Base-by-base conservation (phyloP, 2,797 vertebrate genomes). In the Hippopotamyrus pictus region DNA sequence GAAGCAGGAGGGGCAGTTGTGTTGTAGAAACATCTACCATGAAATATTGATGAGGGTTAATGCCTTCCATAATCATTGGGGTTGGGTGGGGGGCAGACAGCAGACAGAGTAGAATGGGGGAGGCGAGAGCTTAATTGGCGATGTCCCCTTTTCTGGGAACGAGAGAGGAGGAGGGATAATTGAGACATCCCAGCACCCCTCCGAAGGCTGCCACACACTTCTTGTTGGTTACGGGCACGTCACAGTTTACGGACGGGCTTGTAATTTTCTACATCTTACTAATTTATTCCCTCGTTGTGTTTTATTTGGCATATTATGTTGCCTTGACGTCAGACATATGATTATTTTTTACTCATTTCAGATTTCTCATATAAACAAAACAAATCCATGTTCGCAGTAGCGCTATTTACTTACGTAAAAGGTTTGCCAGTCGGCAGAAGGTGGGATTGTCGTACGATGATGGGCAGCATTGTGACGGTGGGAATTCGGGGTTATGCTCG, bases 11-110 rank as follows among this genome's bases (percentile, higher is more conserved):
- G 62, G n/a, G 29, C 50, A 65, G 48, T 12, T 29, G 48, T 57
- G 22, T 22, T 3, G 17, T 53, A 46, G n/a, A 62, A 88, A 88
- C 51, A 59, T 50, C 51, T 69, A 54, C 85, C 25, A 87, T 89
- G 85, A 79, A 88, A 46, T 79, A 90, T 90, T 82, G 53, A 88
- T 87, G 50, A 83, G 89, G 33, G 12, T 33, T 90, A 90, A 88
- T 89, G 73, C 51, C 86, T 73, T 57, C 48, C 46, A 87, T 87
- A 54, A 76, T 86, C 62, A 29, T 25, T 46, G 59, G 41, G 41
- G 76, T 29, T 29, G 50, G 7, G 50, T 22, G 50, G 53, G 59
- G 88, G 22, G 3, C 19, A 73, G 25, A 29, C 9, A 12, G 59
- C 22, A 5, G n/a, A 48, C 53, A 17, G 53, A 84, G 46, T 12